Percentiles rank a stretch among this genome's conserved stretches.
Evolutionary conservation across 2,113 vertebrate genomes (phyloP).

Genomic region (Cynocephalus volans): DNA sequence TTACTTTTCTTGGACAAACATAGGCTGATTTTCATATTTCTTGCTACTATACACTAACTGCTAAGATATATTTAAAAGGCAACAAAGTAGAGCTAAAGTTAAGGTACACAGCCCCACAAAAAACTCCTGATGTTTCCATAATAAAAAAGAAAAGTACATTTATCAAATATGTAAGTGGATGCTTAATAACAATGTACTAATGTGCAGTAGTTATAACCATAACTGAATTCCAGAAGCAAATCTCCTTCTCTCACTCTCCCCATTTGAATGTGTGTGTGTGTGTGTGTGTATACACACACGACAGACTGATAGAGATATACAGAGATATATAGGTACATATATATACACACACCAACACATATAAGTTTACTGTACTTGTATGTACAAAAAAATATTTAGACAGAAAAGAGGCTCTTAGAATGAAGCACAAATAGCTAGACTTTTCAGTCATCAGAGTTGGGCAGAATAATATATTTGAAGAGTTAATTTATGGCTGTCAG

Average conservation of each 20-base stretch:
- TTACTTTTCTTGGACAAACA: background rate
- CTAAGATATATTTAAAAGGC: constrained; percentile 37
- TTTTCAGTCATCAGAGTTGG: constrained; percentile 3
- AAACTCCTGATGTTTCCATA: constrained; percentile 29
- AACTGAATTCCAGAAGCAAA: constrained; percentile 15
- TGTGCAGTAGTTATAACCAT: background rate
- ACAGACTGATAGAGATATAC: too few species aligned
- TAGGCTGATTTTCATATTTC: background rate
- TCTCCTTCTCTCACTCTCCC: background rate
- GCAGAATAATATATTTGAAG: background rate
- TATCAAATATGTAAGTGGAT: background rate
- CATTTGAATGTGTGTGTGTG: too few species aligned
- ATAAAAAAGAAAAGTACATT: constrained; percentile 36
- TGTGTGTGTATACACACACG: background rate
- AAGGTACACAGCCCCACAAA: background rate
- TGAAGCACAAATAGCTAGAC: background rate
- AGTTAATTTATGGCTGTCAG: background rate
- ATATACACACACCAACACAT: background rate
- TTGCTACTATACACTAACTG: background rate
- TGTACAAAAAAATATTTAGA: constrained; percentile 47
- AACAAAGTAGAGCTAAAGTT: constrained; percentile 44
- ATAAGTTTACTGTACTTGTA: background rate
- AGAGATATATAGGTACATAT: background rate
- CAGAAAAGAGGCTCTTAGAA: constrained; percentile 4
- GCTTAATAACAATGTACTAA: background rate